phyloP scores from a whole-genome alignment of 2,797 vertebrate genomes.

The Enteromius trimaculatus region DNA sequence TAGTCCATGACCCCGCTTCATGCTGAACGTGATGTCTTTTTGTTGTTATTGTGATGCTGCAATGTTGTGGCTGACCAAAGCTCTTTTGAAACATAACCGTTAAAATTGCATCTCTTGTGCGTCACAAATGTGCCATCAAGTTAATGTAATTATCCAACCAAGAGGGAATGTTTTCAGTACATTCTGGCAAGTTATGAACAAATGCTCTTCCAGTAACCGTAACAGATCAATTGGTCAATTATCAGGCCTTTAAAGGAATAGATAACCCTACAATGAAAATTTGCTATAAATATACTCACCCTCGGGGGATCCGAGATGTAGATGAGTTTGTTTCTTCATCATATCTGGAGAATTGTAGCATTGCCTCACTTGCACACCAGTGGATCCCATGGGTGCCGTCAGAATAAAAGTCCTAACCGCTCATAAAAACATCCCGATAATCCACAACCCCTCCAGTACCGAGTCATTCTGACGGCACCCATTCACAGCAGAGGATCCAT shows the following conservation, averaged over 20 bases:
- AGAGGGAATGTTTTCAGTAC: not conserved
- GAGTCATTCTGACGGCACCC: too few species aligned
- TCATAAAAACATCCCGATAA: not conserved
- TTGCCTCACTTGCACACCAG: not conserved
- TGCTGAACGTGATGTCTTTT: not conserved
- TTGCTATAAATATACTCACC: not conserved
- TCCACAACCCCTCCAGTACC: not conserved
- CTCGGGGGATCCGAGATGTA: not conserved
- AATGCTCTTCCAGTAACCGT: not conserved
- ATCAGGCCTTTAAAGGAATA: not conserved
- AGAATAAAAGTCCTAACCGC: not conserved
- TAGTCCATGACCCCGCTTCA: not conserved
- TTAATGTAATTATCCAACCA: not conserved
- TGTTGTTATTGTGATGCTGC: not conserved
- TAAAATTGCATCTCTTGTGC: slow-evolving; percentile 14
- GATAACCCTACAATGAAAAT: not conserved
- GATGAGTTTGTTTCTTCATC: not conserved
- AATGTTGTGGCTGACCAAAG: slow-evolving; percentile 11
- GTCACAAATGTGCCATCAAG: not conserved
- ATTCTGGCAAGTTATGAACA: not conserved
- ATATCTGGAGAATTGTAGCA: not conserved
- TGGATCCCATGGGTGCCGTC: not conserved
- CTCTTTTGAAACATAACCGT: not conserved
- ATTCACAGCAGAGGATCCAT: too few species aligned
- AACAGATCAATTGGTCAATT: not conserved